A percentile compares a stretch with the other conserved stretches of the same genome.
Evolutionary conservation across 2,888 invertebrate species (phyloP).

Genomic region (Stenchaetothrips biformis): DNA sequence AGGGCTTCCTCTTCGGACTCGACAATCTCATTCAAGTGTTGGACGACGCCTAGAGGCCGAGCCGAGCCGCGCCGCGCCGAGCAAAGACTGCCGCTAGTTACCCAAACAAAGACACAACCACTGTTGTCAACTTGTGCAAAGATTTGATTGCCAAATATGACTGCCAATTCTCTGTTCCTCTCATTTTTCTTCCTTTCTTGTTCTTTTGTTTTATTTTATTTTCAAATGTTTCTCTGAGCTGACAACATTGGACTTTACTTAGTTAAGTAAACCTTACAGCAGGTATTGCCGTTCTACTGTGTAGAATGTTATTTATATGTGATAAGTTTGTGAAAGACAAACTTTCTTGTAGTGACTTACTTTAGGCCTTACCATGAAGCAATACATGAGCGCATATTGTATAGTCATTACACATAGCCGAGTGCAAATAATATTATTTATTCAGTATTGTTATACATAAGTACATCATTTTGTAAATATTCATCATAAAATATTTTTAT

Average conservation of each 20-base stretch:
- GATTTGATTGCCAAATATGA: slow-evolving; percentile 23
- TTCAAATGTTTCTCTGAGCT: slow-evolving; percentile 6
- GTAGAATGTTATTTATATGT: slow-evolving; percentile 33
- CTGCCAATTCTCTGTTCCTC: slow-evolving; percentile 24
- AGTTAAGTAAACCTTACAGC: background rate
- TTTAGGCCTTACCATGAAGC: slow-evolving; percentile 25
- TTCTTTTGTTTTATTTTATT: background rate
- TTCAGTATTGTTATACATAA: slow-evolving; percentile 18
- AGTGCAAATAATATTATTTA: slow-evolving; percentile 25
- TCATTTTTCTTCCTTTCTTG: background rate
- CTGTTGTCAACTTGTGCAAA: slow-evolving; percentile 23
- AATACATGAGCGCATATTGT: slow-evolving; percentile 25
- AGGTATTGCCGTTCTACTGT: slow-evolving; percentile 16
- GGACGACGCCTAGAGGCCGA: background rate
- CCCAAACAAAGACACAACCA: slow-evolving; percentile 23
- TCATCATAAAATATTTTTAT: slow-evolving; percentile 18
- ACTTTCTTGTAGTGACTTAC: slow-evolving; percentile 24
- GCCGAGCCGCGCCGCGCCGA: background rate
- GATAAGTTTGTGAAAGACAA: slow-evolving; percentile 30
- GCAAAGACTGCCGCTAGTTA: slow-evolving; percentile 21
- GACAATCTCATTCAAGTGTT: slow-evolving; percentile 78
- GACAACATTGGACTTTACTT: slow-evolving; percentile 10
- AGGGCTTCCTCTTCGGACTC: slow-evolving; percentile 87
- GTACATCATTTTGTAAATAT: slow-evolving; percentile 14
- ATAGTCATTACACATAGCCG: slow-evolving; percentile 21